Base-by-base conservation (phyloP, 2,888 invertebrate genomes). In the Drosophila yooni region DNA sequence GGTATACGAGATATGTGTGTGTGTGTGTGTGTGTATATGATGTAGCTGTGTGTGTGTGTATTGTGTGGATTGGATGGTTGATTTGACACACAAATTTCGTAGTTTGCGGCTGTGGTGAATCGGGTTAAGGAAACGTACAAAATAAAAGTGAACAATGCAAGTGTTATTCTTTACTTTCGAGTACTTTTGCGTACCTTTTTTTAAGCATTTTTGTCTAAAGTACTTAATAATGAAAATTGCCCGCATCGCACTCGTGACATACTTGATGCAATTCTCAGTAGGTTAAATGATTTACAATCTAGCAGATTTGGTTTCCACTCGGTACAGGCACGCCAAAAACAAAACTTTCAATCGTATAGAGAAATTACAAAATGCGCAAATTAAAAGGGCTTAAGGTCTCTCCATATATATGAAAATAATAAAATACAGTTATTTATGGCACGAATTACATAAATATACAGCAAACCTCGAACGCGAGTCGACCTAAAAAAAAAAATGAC, bases 241-340 rank as follows among this genome's bases (percentile, higher is more conserved):
- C 53, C 53, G 74, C 33, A 33, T 53, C 61, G 79, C 79, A 76
- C 83, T 82, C 78, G 80, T 88, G 82, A 77, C 59, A 76, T 61
- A 25, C 50, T 78, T 67, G 57, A 66, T 78, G 81, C 82, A 88
- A 86, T 87, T 76, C 63, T 74, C 76, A 52, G 52, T 66, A 43
- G 15, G 15, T 56, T n/a, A 36, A 56, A 61, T 57, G 7, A 54
- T 68, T 61, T 27, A 31, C 53, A 61, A 58, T 33, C 68, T 88
- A 82, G 74, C 68, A 95, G 96, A 96, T 96, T 96, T 96, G 96
- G 96, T 96, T 96, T 96, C 95, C 96, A 96, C 95, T 95, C 94
- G 95, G 95, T 94, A 94, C 94, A 75, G 82, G 94, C 94, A 94
- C 94, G 94, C 94, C 94, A 78, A 79, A 84, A 79, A 80, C 59